Evolutionary conservation across 2,888 invertebrate genomes (phyloP).

Genomic region (Punctoribates punctum): DNA sequence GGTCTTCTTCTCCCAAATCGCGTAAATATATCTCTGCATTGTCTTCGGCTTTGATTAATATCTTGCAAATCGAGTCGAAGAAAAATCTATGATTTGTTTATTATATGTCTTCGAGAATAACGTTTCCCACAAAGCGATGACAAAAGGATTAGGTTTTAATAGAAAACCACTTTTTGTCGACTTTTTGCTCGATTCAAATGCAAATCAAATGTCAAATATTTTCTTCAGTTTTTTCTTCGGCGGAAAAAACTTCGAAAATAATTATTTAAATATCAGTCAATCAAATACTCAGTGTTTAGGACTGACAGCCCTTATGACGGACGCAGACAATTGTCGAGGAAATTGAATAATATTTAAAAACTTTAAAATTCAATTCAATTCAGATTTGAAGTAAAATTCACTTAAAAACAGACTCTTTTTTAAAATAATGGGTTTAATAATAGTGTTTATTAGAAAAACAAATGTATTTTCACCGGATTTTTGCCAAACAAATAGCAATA

Average conservation of each 20-base stretch:
- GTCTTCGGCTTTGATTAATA: neutral
- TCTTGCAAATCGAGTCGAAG: neutral
- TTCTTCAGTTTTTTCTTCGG: neutral
- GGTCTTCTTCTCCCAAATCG: slow-evolving; percentile 46
- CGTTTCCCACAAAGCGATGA: neutral
- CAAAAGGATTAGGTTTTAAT: neutral
- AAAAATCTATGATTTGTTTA: neutral
- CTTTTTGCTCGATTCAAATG: neutral
- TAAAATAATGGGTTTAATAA: neutral
- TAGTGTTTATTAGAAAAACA: too few species aligned
- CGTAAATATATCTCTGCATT: slow-evolving; percentile 47
- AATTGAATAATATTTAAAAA: neutral
- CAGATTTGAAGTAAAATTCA: neutral
- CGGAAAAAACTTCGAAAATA: neutral
- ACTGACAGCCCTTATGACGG: neutral
- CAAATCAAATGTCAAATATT: neutral
- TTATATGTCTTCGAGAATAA: neutral
- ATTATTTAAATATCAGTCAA: neutral
- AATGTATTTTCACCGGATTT: too few species aligned
- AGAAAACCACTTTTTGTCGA: neutral
- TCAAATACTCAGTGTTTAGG: neutral
- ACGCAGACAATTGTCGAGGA: slow-evolving; percentile 6
- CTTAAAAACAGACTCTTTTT: neutral
- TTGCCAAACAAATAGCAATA: too few species aligned
- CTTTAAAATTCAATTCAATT: neutral